phyloP scores from a whole-genome alignment of 2,888 invertebrate species.

The Dolomedes plantarius region DNA sequence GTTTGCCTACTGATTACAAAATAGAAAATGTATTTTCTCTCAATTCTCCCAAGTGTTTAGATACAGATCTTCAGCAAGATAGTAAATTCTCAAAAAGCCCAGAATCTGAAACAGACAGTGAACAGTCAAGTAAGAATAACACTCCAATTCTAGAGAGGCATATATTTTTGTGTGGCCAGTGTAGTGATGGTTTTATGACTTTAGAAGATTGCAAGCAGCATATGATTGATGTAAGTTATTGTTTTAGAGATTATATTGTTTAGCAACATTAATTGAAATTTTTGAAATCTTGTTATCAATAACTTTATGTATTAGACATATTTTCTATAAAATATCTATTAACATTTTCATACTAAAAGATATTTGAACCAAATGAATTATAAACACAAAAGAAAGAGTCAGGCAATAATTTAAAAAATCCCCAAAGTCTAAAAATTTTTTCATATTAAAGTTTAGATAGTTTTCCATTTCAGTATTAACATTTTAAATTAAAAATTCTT shows the following conservation, averaged over 20 bases:
- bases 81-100: background rate
- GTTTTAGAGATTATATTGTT: constrained; percentile 9
- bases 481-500: no score
- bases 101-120: constrained; percentile 22
- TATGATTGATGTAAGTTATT: constrained; percentile 74
- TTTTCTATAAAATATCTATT: no score
- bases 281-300: no score
- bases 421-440: no score
- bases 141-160: constrained; percentile 68
- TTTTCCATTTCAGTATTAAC: no score
- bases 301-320: no score
- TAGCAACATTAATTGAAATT: no score
- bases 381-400: no score
- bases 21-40: background rate
- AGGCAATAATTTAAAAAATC: no score
- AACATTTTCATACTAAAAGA: no score
- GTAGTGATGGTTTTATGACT: constrained; percentile 76
- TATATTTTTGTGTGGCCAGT: constrained; percentile 77
- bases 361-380: no score
- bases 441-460: no score
- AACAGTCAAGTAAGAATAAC: background rate
- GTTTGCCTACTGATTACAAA: background rate
- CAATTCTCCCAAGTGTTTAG: background rate
- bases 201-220: constrained; percentile 77
- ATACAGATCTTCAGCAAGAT: background rate